These are phyloP conservation scores for Montipora efflorescens DNA, from an alignment of 64 coral and sea anemone genomes.

Conservation along the genomic window DNA sequence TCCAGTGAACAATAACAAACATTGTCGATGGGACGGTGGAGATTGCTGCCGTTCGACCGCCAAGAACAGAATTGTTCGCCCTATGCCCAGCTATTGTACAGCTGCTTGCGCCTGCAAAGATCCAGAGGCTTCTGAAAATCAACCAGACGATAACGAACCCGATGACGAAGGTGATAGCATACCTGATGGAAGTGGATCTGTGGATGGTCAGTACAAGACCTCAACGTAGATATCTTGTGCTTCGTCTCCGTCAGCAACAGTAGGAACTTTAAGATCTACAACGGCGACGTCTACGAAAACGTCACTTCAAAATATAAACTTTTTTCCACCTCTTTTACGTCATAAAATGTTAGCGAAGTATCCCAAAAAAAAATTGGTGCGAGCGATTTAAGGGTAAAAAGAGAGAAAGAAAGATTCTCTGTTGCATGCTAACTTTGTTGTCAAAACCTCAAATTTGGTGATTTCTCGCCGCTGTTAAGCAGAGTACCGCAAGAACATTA, in stretches of 20 bases:
- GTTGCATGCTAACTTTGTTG: too few species aligned
- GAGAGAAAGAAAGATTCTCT: too few species aligned
- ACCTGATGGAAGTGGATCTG: slow-evolving; percentile 18
- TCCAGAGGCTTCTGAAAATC: slow-evolving; percentile 69
- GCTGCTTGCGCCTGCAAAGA: slow-evolving; percentile 67
- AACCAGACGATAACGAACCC: slow-evolving; percentile 16
- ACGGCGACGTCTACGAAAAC: too few species aligned
- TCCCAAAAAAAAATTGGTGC: too few species aligned
- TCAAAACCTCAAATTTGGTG: too few species aligned
- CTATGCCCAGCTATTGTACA: not conserved
- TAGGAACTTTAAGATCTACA: too few species aligned
- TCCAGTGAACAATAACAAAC: slow-evolving; percentile 70
- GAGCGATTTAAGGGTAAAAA: too few species aligned
- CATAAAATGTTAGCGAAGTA: too few species aligned
- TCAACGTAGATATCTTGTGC: not conserved
- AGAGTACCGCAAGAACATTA: too few species aligned
- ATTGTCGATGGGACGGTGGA: slow-evolving; percentile 91
- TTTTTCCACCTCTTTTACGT: too few species aligned
- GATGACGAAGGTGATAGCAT: slow-evolving; percentile 54
- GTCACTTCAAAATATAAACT: too few species aligned
- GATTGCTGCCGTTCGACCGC: slow-evolving; percentile 84
- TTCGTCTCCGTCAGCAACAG: not conserved
- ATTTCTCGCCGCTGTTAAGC: too few species aligned
- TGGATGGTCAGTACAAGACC: not conserved
- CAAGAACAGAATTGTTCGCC: not conserved